Evolutionary conservation across 2,888 invertebrate genomes (phyloP).

Genomic region (Diplolepis rosae): DNA sequence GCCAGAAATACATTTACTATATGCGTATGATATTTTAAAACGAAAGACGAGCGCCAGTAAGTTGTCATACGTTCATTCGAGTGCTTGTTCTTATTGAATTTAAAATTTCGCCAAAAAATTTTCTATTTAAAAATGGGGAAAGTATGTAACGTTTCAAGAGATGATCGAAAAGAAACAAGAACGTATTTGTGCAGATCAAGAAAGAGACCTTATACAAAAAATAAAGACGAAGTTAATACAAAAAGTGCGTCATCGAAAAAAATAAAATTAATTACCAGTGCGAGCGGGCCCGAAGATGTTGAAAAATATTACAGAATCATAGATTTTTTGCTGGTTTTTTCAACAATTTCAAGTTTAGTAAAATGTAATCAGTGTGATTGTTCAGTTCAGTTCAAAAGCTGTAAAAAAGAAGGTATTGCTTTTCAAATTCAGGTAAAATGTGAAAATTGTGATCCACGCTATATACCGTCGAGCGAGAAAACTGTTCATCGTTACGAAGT

Average conservation of each 20-base stretch:
- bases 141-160: too few species aligned
- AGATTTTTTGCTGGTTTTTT: constrained; percentile 29
- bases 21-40: too few species aligned
- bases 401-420: constrained; percentile 31
- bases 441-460: constrained; percentile 2
- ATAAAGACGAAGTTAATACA: constrained; percentile 6
- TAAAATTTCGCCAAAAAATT: too few species aligned
- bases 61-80: too few species aligned
- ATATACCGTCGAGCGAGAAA: constrained; percentile 29
- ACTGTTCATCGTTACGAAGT: constrained; percentile 15
- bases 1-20: too few species aligned
- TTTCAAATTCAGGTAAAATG: constrained; percentile 12
- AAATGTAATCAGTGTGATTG: constrained; percentile 23
- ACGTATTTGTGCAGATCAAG: too few species aligned
- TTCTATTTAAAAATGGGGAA: too few species aligned
- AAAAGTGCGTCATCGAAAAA: constrained; percentile 29
- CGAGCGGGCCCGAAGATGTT: not conserved
- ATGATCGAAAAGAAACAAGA: too few species aligned
- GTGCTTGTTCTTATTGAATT: too few species aligned
- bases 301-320: constrained; percentile 29
- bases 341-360: constrained; percentile 15
- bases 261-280: not conserved
- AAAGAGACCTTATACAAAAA: not conserved
- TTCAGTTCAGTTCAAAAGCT: constrained; percentile 19
- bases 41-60: too few species aligned